These are phyloP conservation scores for Cotesia vestalis DNA, from an alignment of 1,140 invertebrate species.

Conservation along the genomic window DNA sequence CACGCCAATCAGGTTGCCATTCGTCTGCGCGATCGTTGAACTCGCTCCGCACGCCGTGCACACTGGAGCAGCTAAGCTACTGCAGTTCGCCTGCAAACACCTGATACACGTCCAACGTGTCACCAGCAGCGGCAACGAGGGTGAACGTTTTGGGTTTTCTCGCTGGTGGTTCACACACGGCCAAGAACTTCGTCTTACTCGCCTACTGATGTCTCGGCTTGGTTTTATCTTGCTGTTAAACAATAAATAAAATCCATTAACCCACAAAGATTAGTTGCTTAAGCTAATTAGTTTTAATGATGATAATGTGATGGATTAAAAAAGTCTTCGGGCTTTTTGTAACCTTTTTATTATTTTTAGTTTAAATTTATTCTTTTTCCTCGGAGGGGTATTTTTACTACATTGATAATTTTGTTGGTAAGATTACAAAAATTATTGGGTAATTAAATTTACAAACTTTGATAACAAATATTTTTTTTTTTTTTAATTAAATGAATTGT, in stretches of 20 bases:
- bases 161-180: conserved; percentile 43
- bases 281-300: too few species aligned
- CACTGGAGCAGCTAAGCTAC: conserved; percentile 51
- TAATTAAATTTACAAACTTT: too few species aligned
- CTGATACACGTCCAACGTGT: conserved; percentile 63
- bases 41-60: conserved; percentile 62
- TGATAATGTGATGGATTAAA: too few species aligned
- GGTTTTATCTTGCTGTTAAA: conserved; percentile 49
- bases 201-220: conserved; percentile 5
- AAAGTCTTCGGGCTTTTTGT: background rate
- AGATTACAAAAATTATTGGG: too few species aligned
- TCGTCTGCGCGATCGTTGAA: conserved; percentile 56
- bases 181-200: conserved; percentile 52
- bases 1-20: conserved; percentile 58
- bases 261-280: background rate
- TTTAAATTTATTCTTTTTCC: too few species aligned
- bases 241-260: conserved; percentile 33
- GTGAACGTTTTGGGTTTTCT: conserved; percentile 48
- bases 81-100: conserved; percentile 59
- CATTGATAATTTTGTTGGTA: too few species aligned
- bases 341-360: background rate
- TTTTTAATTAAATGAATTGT: too few species aligned
- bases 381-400: too few species aligned
- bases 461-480: too few species aligned
- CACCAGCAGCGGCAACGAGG: conserved; percentile 58